Evolutionary conservation across 1,140 invertebrate genomes (phyloP).

Genomic region (Cryptotermes secundus): DNA sequence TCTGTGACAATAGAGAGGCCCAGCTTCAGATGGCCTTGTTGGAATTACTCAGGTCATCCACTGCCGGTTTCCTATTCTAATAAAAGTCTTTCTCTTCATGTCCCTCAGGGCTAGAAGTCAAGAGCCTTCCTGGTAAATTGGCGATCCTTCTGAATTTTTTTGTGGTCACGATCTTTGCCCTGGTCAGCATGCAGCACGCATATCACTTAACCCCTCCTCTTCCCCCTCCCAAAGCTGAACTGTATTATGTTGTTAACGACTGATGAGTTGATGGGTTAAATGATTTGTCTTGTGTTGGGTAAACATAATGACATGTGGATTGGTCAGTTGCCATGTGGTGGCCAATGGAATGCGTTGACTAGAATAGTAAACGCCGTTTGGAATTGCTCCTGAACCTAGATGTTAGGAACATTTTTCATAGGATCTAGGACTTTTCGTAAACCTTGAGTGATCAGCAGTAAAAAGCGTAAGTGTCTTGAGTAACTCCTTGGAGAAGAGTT

Average conservation of each 20-base stretch:
- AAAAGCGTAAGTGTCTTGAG: too few relatives aligned
- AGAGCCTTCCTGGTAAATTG: constrained; percentile 1
- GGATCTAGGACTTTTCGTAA: too few relatives aligned
- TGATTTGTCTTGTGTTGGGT: not conserved
- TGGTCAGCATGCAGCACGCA: not conserved
- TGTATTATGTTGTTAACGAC: constrained; percentile 5
- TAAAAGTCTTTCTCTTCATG: not conserved
- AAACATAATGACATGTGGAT: not conserved
- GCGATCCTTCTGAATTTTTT: not conserved
- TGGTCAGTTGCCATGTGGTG: not conserved
- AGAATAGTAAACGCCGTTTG: not conserved
- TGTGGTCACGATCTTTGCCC: not conserved
- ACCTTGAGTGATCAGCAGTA: too few relatives aligned
- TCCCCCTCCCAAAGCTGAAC: not conserved
- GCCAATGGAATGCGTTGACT: not conserved
- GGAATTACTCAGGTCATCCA: not conserved
- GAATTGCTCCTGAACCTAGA: too few relatives aligned
- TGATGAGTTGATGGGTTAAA: not conserved
- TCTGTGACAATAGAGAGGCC: not conserved
- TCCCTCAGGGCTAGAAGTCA: not conserved
- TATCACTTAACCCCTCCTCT: not conserved
- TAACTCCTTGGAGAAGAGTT: too few relatives aligned
- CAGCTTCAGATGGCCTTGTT: not conserved
- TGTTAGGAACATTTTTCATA: too few relatives aligned
- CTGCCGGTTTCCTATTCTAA: not conserved